phyloP scores from a whole-genome alignment of 1,140 invertebrate species.

The Bemisia tabaci region DNA sequence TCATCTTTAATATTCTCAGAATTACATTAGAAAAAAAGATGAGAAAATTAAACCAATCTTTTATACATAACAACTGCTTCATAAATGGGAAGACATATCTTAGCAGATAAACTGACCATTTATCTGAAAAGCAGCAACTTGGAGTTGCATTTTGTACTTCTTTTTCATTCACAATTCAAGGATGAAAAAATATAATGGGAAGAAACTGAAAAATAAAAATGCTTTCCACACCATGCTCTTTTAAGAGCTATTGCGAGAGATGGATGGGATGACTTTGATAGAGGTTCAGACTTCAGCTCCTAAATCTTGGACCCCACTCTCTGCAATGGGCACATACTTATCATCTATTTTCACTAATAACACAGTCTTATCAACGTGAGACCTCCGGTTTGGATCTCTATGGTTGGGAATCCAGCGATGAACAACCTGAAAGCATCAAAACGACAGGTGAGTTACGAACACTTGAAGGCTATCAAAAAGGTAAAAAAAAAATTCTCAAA shows the following conservation, averaged over 20 bases:
- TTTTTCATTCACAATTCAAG: neutral
- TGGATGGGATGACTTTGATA: neutral
- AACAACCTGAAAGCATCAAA: slow-evolving; percentile 48
- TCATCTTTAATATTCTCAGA: too few species aligned
- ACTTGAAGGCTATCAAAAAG: too few species aligned
- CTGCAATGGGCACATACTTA: slow-evolving; percentile 82
- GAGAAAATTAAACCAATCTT: neutral
- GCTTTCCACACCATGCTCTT: neutral
- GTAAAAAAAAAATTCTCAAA: too few species aligned
- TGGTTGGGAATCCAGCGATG: slow-evolving; percentile 86
- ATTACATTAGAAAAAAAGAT: neutral
- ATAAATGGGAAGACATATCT: neutral
- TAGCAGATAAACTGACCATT: neutral
- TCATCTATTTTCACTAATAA: slow-evolving; percentile 85
- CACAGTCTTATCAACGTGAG: slow-evolving; percentile 80
- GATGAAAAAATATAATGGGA: too few species aligned
- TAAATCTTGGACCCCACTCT: slow-evolving; percentile 67
- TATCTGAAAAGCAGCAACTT: too few species aligned
- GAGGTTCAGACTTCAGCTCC: slow-evolving; percentile 42
- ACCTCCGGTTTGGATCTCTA: slow-evolving; percentile 65
- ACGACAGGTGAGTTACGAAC: slow-evolving; percentile 14
- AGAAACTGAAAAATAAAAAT: neutral
- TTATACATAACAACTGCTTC: neutral
- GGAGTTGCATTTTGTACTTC: neutral
- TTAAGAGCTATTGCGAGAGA: neutral